phyloP scores from a whole-genome alignment of 2,113 vertebrate genomes.

The Heterocephalus glaber region DNA sequence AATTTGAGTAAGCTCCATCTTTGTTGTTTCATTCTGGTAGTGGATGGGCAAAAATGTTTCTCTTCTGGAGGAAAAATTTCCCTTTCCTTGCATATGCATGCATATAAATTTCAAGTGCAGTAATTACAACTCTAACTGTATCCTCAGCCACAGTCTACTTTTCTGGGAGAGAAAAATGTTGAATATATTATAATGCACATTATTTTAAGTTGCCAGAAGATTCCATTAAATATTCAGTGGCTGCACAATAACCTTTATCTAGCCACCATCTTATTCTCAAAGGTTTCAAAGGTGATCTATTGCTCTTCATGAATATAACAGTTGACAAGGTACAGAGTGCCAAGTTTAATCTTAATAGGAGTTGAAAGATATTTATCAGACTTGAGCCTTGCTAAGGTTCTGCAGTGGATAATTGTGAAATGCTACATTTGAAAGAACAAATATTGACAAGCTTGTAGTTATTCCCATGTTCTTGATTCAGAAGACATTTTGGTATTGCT shows the following conservation, averaged over 20 bases:
- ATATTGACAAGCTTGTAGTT: conserved; percentile 68
- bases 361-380: conserved; percentile 74
- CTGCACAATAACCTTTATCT: conserved; percentile 63
- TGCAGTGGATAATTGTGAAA: conserved; percentile 68
- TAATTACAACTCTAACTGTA: conserved; percentile 69
- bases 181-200: conserved; percentile 50
- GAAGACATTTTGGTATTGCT: conserved; percentile 43
- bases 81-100: conserved; percentile 62
- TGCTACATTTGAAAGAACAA: conserved; percentile 63
- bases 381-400: conserved; percentile 49
- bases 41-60: not conserved
- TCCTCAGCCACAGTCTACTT: conserved; percentile 51
- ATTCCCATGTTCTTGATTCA: conserved; percentile 63
- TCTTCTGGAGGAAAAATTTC: conserved; percentile 26
- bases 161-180: not conserved
- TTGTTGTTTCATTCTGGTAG: conserved; percentile 31
- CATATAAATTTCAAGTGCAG: conserved; percentile 69
- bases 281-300: conserved; percentile 68
- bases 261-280: conserved; percentile 63
- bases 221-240: conserved; percentile 41
- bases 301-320: conserved; percentile 67
- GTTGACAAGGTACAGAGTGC: conserved; percentile 65
- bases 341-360: conserved; percentile 77
- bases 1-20: not conserved
- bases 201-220: conserved; percentile 68